Base-by-base conservation (phyloP, 2,888 invertebrate species). In the Ornithoptera priamus region DNA sequence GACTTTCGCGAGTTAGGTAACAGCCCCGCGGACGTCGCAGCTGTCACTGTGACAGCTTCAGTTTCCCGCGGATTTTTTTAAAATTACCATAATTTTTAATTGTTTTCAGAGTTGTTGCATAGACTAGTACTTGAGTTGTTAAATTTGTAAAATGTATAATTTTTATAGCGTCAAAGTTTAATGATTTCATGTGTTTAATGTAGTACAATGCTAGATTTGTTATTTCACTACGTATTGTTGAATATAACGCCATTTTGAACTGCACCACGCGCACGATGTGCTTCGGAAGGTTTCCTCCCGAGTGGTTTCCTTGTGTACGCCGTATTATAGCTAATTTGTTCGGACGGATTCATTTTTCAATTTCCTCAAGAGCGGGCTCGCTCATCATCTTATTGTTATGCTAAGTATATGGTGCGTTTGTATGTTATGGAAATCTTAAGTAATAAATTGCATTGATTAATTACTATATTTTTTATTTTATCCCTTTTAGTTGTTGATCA, bases 321-420 rank as follows among this genome's bases (percentile, higher is more conserved):
- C 36, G 53, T 64, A 61, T 59, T 70, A 59, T 39, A 17, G 57
- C 67, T 58, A 66, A 67, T 71, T 69, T 36, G 50, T 63, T 70
- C 24, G 46, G 42, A 62, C 36, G n/a, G 46, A 15, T 76, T 73
- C 75, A 71, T 68, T 79, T 79, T 80, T 20, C n/a, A 56, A 56
- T 56, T 56, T 75, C 75, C 75, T 77, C 75, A 77, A 74, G 71
- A 77, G 81, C 73, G 77, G 74, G 72, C 70, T 73, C 77, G 80
- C 77, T 81, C 80, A 68, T 22, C 22, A 84, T 81, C 76, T 72
- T 69, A 84, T 85, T 83, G 85, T 88, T 89, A 89, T 84, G 90
- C 89, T 90, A 91, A 89, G 85, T 90, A 87, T 87, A 88, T 89
- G 91, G 90, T 90, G 91, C 91, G 90, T 90, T 91, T 90, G 86